phyloP scores from a whole-genome alignment of 2,797 vertebrate genomes.

The Hirundo rustica region DNA sequence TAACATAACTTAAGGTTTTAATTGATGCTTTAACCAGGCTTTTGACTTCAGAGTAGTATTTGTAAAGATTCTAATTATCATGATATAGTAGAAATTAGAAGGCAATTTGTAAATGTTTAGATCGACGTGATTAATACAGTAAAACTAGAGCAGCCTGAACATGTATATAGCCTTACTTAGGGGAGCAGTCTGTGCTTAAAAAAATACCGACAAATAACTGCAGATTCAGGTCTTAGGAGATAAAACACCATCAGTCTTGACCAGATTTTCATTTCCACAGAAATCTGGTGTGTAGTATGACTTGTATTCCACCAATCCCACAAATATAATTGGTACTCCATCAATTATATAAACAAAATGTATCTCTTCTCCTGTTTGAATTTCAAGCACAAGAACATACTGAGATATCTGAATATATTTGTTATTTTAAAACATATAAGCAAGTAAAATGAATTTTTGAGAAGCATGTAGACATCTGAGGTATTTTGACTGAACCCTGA shows the following conservation, averaged over 20 bases:
- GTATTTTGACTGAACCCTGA: slow-evolving; percentile 20
- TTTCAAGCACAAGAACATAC: not conserved
- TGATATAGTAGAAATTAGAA: slow-evolving; percentile 51
- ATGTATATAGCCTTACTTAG: not conserved
- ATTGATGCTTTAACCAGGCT: slow-evolving; percentile 39
- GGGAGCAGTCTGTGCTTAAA: not conserved
- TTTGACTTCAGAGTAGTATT: slow-evolving; percentile 28
- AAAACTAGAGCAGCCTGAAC: not conserved
- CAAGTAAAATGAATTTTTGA: not conserved
- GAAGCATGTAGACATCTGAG: not conserved
- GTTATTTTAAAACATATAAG: not conserved
- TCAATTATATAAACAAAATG: not conserved
- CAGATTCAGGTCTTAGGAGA: not conserved
- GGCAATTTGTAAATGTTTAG: slow-evolving; percentile 52
- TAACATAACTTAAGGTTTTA: slow-evolving; percentile 55
- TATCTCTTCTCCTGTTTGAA: not conserved
- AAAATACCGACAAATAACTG: not conserved
- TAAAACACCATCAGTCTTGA: not conserved
- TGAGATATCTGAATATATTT: not conserved
- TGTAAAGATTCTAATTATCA: slow-evolving; percentile 57
- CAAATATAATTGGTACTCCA: not conserved
- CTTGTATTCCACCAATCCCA: not conserved
- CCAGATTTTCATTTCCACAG: not conserved
- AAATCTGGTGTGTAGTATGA: not conserved
- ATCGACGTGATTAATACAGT: not conserved